A percentile compares a stretch with the other conserved stretches of the same genome.
phyloP scores from a whole-genome alignment of 2,113 vertebrate genomes.

The Amia ocellicauda region DNA sequence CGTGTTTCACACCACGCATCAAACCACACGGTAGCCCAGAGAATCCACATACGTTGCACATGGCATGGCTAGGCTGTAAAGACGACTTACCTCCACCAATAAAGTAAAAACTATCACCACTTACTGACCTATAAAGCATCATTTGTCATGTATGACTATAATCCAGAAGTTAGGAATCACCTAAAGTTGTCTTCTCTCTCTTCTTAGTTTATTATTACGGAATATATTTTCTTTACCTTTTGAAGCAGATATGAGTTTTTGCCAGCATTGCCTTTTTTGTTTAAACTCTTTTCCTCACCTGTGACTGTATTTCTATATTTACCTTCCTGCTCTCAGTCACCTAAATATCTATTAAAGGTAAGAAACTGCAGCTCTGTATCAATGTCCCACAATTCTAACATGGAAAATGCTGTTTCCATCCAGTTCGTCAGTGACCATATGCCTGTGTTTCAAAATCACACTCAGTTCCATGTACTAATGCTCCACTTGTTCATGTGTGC shows the following conservation, averaged over 20 bases:
- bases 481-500: too few relatives aligned
- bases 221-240: too few relatives aligned
- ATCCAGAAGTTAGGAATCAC: neutral
- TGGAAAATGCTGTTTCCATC: neutral
- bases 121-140: neutral
- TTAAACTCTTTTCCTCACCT: slow-evolving; percentile 45
- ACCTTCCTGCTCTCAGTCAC: slow-evolving; percentile 64
- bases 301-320: slow-evolving; percentile 46
- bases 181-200: slow-evolving; percentile 22
- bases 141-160: neutral
- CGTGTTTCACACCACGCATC: neutral
- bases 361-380: slow-evolving; percentile 35
- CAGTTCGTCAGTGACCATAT: too few relatives aligned
- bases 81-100: neutral
- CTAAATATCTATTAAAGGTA: slow-evolving; percentile 77
- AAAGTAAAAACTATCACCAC: neutral
- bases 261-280: slow-evolving; percentile 28
- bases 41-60: neutral
- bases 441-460: too few relatives aligned
- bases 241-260: too few relatives aligned
- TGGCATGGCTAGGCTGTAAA: neutral
- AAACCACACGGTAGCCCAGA: neutral
- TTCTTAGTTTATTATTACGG: too few relatives aligned
- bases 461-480: too few relatives aligned
- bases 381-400: neutral